Base-by-base conservation (phyloP, 2,888 invertebrate genomes). In the Osmoderma eremita region DNA sequence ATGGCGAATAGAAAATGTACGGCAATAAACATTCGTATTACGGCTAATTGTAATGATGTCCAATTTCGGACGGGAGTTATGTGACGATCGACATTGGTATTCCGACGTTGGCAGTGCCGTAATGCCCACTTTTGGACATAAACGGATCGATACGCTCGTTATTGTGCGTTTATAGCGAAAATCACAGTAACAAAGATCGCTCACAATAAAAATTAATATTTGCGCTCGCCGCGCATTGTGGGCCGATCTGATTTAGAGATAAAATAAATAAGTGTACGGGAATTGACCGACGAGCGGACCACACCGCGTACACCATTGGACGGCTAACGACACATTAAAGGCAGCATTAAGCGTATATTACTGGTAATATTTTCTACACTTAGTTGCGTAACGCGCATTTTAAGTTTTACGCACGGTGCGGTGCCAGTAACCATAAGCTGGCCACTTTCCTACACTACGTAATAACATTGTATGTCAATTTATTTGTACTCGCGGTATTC, bases 31-130 rank as follows among this genome's bases (percentile, higher is more conserved):
- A 69, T 70, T 63, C 69, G 67, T 69, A 72, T 72, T 70, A 65
- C 68, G 66, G 69, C 72, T 72, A 72, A 72, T 72, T 72, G 71
- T 71, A 71, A 68, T 71, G 72, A 71, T 72, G 71, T 64, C 72
- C 69, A 71, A 71, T 70, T 72, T 71, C 69, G 72, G 72, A 69
- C 18, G 56, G 54, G 64, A 71, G 68, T 70, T 70, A 72, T 72
- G 72, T 72, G 70, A 68, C 71, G 63, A 70, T 61, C 63, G 66
- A 54, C 70, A 72, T 72, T 72, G 65, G 70, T 71, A 72, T 72
- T 71, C 71, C 67, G 48, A 53, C 48, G 65, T 63, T 42, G 63
- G 65, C 48, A 67, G 67, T 49, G 38, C 56, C 39, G 49, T 56
- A 56, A 65, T 65, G 48, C 56, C 65, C 49, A 12, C 45, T 61